Evolutionary conservation across 2,888 invertebrate species (phyloP).

Genomic region (Drosophila tripunctata): DNA sequence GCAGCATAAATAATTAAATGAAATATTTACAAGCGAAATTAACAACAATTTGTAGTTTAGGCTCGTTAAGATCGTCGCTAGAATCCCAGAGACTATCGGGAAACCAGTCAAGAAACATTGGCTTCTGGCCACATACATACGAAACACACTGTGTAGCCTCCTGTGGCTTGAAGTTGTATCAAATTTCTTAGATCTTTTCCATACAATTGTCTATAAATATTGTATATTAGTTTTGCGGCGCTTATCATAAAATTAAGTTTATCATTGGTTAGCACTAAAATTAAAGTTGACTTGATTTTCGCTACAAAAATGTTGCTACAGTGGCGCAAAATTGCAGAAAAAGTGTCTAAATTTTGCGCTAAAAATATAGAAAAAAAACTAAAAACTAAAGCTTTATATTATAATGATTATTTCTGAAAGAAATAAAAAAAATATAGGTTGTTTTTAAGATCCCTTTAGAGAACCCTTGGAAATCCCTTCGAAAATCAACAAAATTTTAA

Average conservation of each 20-base stretch:
- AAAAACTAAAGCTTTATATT: no score
- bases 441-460: no score
- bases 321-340: slow-evolving; percentile 11
- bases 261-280: slow-evolving; percentile 79
- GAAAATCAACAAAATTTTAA: no score
- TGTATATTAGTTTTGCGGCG: slow-evolving; percentile 24
- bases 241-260: slow-evolving; percentile 77
- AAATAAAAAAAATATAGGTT: no score
- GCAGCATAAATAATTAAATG: slow-evolving; percentile 73
- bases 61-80: slow-evolving; percentile 59
- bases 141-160: slow-evolving; percentile 32
- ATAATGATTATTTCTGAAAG: no score
- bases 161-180: slow-evolving; percentile 52
- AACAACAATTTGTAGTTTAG: slow-evolving; percentile 76
- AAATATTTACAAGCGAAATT: slow-evolving; percentile 77
- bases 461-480: no score
- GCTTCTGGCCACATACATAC: background rate
- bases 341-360: background rate
- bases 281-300: slow-evolving; percentile 58
- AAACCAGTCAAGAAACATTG: slow-evolving; percentile 19
- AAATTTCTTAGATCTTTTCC: slow-evolving; percentile 41
- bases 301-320: slow-evolving; percentile 23
- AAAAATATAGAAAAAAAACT: no score
- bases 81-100: slow-evolving; percentile 1
- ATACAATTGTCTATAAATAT: slow-evolving; percentile 26